These are phyloP conservation scores for Euphydryas editha DNA, from an alignment of 2,888 invertebrate species.

Conservation along the genomic window DNA sequence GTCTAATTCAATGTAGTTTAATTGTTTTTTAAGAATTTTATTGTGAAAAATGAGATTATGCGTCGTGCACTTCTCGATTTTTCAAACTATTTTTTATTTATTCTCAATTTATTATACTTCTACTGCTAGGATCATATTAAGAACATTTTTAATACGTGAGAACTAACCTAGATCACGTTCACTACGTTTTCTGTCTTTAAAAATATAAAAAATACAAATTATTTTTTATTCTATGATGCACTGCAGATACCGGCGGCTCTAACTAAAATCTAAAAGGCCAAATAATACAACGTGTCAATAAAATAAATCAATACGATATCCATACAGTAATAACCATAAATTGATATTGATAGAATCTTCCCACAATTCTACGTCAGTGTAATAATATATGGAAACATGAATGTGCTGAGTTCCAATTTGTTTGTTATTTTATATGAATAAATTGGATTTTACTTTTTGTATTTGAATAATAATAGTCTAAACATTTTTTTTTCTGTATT, in stretches of 20 bases:
- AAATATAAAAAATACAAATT: background rate
- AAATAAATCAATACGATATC: conserved; percentile 41
- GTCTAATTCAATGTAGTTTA: too few species aligned
- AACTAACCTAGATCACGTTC: too few species aligned
- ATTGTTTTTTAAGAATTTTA: too few species aligned
- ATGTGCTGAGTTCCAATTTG: conserved; percentile 10
- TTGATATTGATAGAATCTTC: conserved; percentile 38
- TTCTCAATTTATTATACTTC: too few species aligned
- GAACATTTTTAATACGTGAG: too few species aligned
- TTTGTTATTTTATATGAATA: conserved; percentile 9
- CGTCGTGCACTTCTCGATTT: too few species aligned
- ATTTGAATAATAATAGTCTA: background rate
- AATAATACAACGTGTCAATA: conserved; percentile 37
- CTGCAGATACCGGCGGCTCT: conserved; percentile 17
- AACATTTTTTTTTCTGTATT: background rate
- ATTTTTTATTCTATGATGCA: conserved; percentile 24
- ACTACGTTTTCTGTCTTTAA: background rate
- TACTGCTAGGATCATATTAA: too few species aligned
- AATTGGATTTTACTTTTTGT: background rate
- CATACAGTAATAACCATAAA: conserved; percentile 39
- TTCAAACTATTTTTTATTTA: too few species aligned
- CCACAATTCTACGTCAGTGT: conserved; percentile 28
- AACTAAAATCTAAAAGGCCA: conserved; percentile 21
- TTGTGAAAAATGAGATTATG: too few species aligned
- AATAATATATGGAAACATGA: conserved; percentile 25